phyloP scores from a whole-genome alignment of 2,797 vertebrate genomes.

The Hafferia zeledoni region DNA sequence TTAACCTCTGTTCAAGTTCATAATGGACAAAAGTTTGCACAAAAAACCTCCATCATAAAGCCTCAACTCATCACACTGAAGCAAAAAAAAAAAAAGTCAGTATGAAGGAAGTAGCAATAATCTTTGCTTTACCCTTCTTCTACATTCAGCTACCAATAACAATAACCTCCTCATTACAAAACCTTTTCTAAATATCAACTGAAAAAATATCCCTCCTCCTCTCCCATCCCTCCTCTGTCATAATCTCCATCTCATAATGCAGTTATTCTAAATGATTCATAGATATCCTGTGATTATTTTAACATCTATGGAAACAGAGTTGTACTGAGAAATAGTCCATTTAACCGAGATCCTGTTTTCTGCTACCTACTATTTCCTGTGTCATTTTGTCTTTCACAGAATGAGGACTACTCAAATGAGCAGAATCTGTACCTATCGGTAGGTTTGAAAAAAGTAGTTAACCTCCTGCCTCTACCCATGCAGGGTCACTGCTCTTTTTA shows the following conservation, averaged over 20 bases:
- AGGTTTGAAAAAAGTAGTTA: not conserved
- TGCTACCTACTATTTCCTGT: not conserved
- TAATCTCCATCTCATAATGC: not conserved
- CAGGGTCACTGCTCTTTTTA: not conserved
- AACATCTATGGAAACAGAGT: not conserved
- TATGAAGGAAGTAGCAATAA: not conserved
- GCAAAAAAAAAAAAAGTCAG: not conserved
- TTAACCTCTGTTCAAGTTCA: not conserved
- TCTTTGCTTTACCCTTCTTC: not conserved
- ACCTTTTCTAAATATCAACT: not conserved
- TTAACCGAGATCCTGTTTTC: not conserved
- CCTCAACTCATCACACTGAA: not conserved
- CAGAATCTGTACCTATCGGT: not conserved
- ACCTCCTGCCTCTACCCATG: not conserved
- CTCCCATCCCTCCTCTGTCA: not conserved
- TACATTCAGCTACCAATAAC: not conserved
- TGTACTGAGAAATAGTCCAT: not conserved
- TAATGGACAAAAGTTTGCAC: not conserved
- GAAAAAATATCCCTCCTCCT: not conserved
- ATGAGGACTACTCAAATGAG: rapidly evolving
- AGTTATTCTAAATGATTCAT: not conserved
- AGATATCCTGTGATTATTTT: not conserved
- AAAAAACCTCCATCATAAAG: not conserved
- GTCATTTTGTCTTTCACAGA: not conserved
- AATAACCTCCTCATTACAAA: not conserved